Base-by-base conservation (phyloP, 2,797 vertebrate genomes). In the Myiotriccus ornatus region DNA sequence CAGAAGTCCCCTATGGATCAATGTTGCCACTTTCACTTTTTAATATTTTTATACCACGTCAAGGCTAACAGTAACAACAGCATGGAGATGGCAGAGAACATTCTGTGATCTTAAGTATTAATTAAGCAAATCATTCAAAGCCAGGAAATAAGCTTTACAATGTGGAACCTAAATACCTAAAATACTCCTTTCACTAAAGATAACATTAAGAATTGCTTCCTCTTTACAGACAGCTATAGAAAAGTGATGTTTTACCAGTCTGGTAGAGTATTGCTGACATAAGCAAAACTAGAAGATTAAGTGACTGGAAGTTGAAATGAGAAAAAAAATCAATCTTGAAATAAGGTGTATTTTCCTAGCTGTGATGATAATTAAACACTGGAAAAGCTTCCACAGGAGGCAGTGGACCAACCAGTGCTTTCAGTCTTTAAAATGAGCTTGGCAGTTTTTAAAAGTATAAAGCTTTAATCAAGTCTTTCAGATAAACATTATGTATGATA, bases 401-500 rank as follows among this genome's bases (percentile, higher is more conserved):
- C 25, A 84, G 53, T 20, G 27, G n/a, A 67, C 22, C 44, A 74
- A 50, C 12, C 3, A 25, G 30, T 41, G 21, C 11, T 80, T 71
- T 22, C 9, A 64, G 44, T 75, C 49, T 84, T 70, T 79, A 50
- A 78, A 78, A 70, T 46, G 2, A 87, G 7, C 20, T 79, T 64
- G 82, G 7, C 14, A 57, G 28, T 70, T 39, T 87, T 86, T 81
- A 67, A 70, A 50, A n/a, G 18, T 25, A n/a, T 15, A 80, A 77
- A 23, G 4, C 12, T 62, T 91, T 91, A 35, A 55, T 75, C 17
- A 82, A 75, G 6, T 25, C 8, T 78, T 59, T 87, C 44, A 49
- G 19, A 35, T 37, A 63, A 78, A 68, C 0, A 0, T 14, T 57
- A 25, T 13, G 6, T 11, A 39, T 1, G 2, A 32, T 24, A 59